Conservation (phyloP, 30 jellyfish, hydroid and myxozoan genomes). For the Cassiopea xamachana region DNA sequence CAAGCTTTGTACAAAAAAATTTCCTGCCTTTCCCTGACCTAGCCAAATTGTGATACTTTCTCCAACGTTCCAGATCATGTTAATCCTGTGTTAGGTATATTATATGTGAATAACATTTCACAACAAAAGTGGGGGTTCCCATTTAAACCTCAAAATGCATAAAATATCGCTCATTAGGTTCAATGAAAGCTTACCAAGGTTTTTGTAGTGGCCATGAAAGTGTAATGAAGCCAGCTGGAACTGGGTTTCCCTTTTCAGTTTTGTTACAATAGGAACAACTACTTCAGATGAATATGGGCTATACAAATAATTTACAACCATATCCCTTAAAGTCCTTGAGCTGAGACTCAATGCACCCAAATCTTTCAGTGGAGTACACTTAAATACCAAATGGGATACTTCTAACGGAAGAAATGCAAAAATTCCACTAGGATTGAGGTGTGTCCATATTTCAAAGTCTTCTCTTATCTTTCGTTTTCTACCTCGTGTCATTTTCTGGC, state of each 20-base stretch:
- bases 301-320: slow-evolving; percentile 73
- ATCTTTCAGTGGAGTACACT: slow-evolving; percentile 56
- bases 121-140: too few species aligned
- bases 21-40: too few species aligned
- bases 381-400: slow-evolving; percentile 47
- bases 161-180: not conserved
- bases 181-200: slow-evolving; percentile 55
- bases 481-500: slow-evolving; percentile 25
- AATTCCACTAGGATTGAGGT: slow-evolving; percentile 42
- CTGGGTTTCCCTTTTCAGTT: slow-evolving; percentile 37
- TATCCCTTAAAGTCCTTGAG: slow-evolving; percentile 83
- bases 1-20: too few species aligned
- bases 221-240: slow-evolving; percentile 31
- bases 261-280: slow-evolving; percentile 60
- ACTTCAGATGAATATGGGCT: slow-evolving; percentile 75
- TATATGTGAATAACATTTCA: too few species aligned
- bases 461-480: slow-evolving; percentile 26
- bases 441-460: slow-evolving; percentile 11
- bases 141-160: not conserved
- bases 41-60: too few species aligned
- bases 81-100: too few species aligned
- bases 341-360: slow-evolving; percentile 83
- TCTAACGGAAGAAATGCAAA: slow-evolving; percentile 60
- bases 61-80: too few species aligned
- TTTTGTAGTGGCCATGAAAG: slow-evolving; percentile 81